Evolutionary conservation across 2,888 invertebrate genomes (phyloP), one percentile per base, ranked within the genome.

Genomic region (Hirudinaria manillensis): DNA sequence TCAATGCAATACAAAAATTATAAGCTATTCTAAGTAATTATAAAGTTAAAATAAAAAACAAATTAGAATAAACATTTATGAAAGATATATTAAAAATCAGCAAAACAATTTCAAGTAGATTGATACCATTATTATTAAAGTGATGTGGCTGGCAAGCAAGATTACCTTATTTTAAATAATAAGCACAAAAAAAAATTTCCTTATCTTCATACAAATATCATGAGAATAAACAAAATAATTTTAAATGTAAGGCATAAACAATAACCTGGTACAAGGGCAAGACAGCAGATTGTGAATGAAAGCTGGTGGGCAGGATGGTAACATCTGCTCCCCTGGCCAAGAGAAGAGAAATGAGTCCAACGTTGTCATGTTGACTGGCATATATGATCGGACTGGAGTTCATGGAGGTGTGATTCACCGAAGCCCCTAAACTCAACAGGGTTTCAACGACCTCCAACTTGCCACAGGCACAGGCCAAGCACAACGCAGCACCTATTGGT

Each of bases 401-500:
- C 13, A 56, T 73, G 19, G 76, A 76, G 61, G 66, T 29, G 36
- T 76, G 77, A 70, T 78, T 78, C 27, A 77, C 74, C 4, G n/a
- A 29, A 16, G 76, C 76, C 0, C 76, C 75, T 21, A n/a, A 19
- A 45, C 71, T 66, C 24, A 77, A 65, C 32, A 77, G 61, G 53
- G 75, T 29, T 19, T 72, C 45, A 27, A 73, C 74, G 24, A 74
- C 75, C 34, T 74, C 72, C 65, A 75, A 55, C 27, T 76, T 65
- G 2, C 77, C 77, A 72, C 74, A 70, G 13, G 77, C 77, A 72
- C 77, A 77, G 7, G 77, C 77, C 72, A 77, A 38, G 55, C 76
- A 72, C 66, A 77, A 53, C 38, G 72, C 76, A 6, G 77, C 68
- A 74, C 77, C 77, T 77, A 66, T 21, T 56, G 45, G 13, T 3